phyloP scores from a whole-genome alignment of 2,113 vertebrate genomes.

The Sander vitreus region DNA sequence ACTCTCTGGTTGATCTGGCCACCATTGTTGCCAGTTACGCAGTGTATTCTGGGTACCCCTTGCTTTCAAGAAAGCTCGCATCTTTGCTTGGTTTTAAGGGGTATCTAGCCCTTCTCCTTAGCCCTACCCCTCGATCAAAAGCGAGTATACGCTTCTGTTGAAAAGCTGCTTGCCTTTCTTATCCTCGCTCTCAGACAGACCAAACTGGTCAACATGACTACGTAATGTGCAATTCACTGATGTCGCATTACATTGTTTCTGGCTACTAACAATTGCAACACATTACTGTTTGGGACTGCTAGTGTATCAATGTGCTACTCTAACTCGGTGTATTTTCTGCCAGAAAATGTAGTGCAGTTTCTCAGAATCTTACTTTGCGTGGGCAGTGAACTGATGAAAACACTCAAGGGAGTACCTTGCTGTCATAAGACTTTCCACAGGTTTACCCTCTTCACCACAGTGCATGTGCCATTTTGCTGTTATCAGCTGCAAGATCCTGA shows the following conservation, averaged over 20 bases:
- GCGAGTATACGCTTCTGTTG: not conserved
- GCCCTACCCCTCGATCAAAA: too few species aligned
- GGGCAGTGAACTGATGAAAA: constrained; percentile 18
- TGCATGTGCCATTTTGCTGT: not conserved
- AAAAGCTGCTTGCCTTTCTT: constrained; percentile 9
- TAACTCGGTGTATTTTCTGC: not conserved
- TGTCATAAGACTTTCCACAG: constrained; percentile 31
- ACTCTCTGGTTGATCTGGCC: too few species aligned
- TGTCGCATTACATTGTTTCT: constrained; percentile 19
- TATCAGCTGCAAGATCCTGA: constrained; percentile 25
- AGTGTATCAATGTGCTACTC: not conserved
- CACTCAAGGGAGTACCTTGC: constrained; percentile 23
- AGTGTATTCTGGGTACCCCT: too few species aligned
- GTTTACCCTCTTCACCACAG: not conserved
- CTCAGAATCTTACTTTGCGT: constrained; percentile 15
- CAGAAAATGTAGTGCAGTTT: not conserved
- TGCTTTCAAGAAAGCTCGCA: too few species aligned
- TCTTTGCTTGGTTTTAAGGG: too few species aligned
- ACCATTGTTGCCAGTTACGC: too few species aligned
- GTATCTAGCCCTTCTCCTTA: too few species aligned
- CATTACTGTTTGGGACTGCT: not conserved
- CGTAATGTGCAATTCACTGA: not conserved
- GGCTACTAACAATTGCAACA: constrained; percentile 20
- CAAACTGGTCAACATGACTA: constrained; percentile 17
- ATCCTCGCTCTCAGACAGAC: not conserved